Evolutionary conservation across 1,140 invertebrate species (phyloP), one percentile per base, ranked within the genome.

Genomic region (Apocrypta bakeri): DNA sequence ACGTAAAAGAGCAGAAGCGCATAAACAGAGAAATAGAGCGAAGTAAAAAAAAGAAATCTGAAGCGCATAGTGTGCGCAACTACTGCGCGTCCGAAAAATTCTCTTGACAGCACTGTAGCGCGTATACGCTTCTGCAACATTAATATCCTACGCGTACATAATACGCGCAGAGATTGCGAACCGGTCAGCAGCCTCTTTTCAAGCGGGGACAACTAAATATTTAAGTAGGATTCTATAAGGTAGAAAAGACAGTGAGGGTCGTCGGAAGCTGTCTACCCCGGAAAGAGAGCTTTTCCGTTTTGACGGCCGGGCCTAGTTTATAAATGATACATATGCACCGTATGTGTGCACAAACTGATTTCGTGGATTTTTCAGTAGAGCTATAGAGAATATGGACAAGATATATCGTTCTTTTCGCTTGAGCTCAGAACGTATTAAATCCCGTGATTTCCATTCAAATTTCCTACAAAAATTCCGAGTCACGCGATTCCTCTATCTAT

Each of bases 181-280:
- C 42, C 72, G 72, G 72, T 74, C 72, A 74, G 27, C 40, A 40
- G n/a, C 29, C 48, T 24, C 42, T n/a, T 6, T 25, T 27, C 40
- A 29, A 29, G 27, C 63, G 25, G 63, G n/a, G n/a, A 25, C n/a
- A 8, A 25, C 48, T 74, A 74, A 74, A 74, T 74, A 74, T 74
- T 74, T 42, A 74, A n/a, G 33, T 9, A 21, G 48, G 48, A 56
- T 56, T 56, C 14, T 7, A n/a, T n/a, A n/a, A 4, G 21, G 17
- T n/a, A 0, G 21, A 56, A n/a, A n/a, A 56, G 48, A n/a, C 48
- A 17, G 12, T 3, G 42, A 56, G 40, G 14, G 14, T 12, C 42
- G 42, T 48, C 42, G 12, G 42, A 48, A 12, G 48, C 17, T 56
- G 21, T 21, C 6, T 56, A 3, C 17, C 2, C 4, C 21, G 17